These are phyloP conservation scores for Hippoglossus hippoglossus DNA, from an alignment of 2,797 vertebrate species.

Conservation along the genomic window DNA sequence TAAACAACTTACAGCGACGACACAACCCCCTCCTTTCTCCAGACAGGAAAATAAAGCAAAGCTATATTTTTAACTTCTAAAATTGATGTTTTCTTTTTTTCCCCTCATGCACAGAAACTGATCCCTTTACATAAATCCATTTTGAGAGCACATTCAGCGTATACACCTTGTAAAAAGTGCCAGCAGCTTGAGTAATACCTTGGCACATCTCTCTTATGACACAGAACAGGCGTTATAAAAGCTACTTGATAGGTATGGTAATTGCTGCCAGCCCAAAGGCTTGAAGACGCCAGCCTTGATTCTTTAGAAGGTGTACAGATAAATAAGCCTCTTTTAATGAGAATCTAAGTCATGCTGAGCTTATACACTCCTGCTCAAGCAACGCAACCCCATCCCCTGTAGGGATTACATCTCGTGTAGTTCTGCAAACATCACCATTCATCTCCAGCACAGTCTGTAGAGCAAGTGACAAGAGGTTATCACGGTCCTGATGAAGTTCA, in stretches of 20 bases:
- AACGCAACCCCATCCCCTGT: slow-evolving; percentile 68
- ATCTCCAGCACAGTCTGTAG: slow-evolving; percentile 40
- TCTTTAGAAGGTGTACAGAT: slow-evolving; percentile 73
- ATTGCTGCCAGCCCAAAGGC: slow-evolving; percentile 75
- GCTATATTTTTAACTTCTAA: slow-evolving; percentile 65
- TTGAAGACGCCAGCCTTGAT: slow-evolving; percentile 69
- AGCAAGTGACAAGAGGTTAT: slow-evolving; percentile 29
- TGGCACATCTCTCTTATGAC: slow-evolving; percentile 62
- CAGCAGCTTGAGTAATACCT: slow-evolving; percentile 64
- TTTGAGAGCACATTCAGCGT: slow-evolving; percentile 49
- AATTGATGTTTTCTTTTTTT: slow-evolving; percentile 21
- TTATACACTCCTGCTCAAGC: slow-evolving; percentile 63
- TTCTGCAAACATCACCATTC: slow-evolving; percentile 58
- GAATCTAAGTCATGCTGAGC: slow-evolving; percentile 74
- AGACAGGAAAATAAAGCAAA: slow-evolving; percentile 17
- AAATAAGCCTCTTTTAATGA: slow-evolving; percentile 82
- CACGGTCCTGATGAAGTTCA: slow-evolving; percentile 4
- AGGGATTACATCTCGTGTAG: slow-evolving; percentile 69
- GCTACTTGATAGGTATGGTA: slow-evolving; percentile 76
- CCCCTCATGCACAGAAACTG: slow-evolving; percentile 32
- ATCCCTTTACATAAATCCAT: slow-evolving; percentile 60
- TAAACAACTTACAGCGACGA: slow-evolving; percentile 36
- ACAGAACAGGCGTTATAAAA: slow-evolving; percentile 65
- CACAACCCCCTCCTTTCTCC: slow-evolving; percentile 26
- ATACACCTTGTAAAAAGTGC: slow-evolving; percentile 61